Evolutionary conservation across 2,797 vertebrate genomes (phyloP), one percentile per base, ranked within the genome.

Genomic region (Danio jaintianensis): DNA sequence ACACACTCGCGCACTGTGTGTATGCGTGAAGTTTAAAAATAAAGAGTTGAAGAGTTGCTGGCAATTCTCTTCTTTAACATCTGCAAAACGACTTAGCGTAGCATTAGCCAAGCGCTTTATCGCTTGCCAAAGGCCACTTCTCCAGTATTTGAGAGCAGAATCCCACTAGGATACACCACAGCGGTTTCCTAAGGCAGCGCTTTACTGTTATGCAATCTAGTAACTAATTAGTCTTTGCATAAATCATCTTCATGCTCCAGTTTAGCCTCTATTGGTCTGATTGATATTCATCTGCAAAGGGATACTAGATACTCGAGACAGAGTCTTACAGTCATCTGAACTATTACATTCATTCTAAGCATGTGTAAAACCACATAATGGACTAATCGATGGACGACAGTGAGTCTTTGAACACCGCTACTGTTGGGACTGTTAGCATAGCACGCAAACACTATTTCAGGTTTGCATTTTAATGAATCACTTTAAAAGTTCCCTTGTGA

Each of bases 11-110:
- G 29, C 29, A 3, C 29, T 29, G 29, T 29, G 1, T 29, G 29
- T 29, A 3, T 29, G 29, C 29, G 29, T 29, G 29, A n/a, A n/a
- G n/a, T 29, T 3, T n/a, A 29, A 29, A 29, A 29, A 29, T 29
- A 29, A 29, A 29, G 29, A 29, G 82, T 69, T 84, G 80, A 29
- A 29, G 29, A 29, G 82, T 69, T 84, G 81, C 87, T 89, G 89
- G 88, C 89, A 87, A 79, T 77, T 78, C 83, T 85, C 87, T 84
- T 87, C 82, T 83, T 87, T 89, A 87, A 86, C 86, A 84, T 89
- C 84, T 79, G 85, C 76, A 81, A 80, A 79, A 89, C 81, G 78
- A 89, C 7, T 36, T 56, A 77, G 20, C 52, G 56, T 50, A 77
- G 75, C 50, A 29, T 43, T 64, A 66, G 50, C 40, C 15, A 16